phyloP scores from a whole-genome alignment of 2,888 invertebrate genomes.

The Tanytarsus gracilentus region DNA sequence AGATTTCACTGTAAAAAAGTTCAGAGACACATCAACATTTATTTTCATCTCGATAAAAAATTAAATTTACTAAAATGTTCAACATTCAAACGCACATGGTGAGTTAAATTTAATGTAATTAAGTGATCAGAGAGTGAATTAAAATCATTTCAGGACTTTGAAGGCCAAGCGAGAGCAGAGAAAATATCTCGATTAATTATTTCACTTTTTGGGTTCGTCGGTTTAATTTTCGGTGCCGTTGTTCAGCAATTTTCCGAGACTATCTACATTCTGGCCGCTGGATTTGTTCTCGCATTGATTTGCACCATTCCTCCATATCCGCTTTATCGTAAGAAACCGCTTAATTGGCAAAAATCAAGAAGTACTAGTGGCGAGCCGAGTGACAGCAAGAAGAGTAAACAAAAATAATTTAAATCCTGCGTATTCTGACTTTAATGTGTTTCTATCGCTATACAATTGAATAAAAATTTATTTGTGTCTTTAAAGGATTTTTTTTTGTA shows the following conservation, averaged over 20 bases:
- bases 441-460: no score
- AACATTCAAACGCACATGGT: conserved; percentile 45
- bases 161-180: conserved; percentile 84
- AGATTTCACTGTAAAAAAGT: no score
- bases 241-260: conserved; percentile 95
- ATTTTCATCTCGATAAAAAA: no score
- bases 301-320: conserved; percentile 95
- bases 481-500: no score
- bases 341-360: conserved; percentile 80
- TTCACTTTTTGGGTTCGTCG: conserved; percentile 81
- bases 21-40: no score
- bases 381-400: conserved; percentile 48
- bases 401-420: conserved; percentile 31
- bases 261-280: conserved; percentile 84
- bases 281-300: conserved; percentile 77
- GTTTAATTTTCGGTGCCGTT: conserved; percentile 84
- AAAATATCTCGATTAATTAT: conserved; percentile 82
- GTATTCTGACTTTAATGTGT: no score
- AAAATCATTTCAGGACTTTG: conserved; percentile 60
- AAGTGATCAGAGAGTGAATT: not conserved
- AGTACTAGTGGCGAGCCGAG: conserved; percentile 37
- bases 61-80: no score
- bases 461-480: no score
- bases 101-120: conserved; percentile 29
- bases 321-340: conserved; percentile 77